Conservation (phyloP, 2,888 invertebrate species). For the Zeuzera pyrina region DNA sequence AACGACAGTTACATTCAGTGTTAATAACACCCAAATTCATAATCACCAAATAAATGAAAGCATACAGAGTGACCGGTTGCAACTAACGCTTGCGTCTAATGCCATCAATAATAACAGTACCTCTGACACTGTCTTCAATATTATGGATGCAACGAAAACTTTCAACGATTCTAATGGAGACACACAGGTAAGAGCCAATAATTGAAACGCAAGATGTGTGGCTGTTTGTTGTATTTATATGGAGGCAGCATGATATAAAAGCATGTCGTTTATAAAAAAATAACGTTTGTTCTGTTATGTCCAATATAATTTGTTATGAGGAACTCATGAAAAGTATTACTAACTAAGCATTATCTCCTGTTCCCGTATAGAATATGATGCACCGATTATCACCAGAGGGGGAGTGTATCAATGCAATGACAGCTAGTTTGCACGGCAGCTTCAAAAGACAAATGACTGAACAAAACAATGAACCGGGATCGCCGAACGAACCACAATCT, state of each 20-base stretch:
- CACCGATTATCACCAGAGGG: slow-evolving; percentile 82
- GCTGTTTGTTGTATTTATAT: slow-evolving; percentile 5
- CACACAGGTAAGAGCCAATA: slow-evolving; percentile 50
- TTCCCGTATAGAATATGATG: slow-evolving; percentile 75
- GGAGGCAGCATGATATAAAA: background rate
- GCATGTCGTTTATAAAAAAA: slow-evolving; percentile 4
- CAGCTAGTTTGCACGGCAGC: slow-evolving; percentile 78
- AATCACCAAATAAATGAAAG: slow-evolving; percentile 67
- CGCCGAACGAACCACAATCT: slow-evolving; percentile 54
- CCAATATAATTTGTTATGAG: slow-evolving; percentile 4
- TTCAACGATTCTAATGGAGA: slow-evolving; percentile 51
- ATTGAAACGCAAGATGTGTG: slow-evolving; percentile 5
- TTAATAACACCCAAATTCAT: slow-evolving; percentile 74
- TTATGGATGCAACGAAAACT: slow-evolving; percentile 42
- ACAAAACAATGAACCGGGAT: slow-evolving; percentile 51
- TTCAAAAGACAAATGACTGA: slow-evolving; percentile 73
- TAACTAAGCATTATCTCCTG: slow-evolving; percentile 47
- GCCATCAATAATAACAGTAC: slow-evolving; percentile 58
- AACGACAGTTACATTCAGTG: slow-evolving; percentile 89
- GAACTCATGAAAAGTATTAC: slow-evolving; percentile 17
- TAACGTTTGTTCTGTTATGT: slow-evolving; percentile 3
- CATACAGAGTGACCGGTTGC: slow-evolving; percentile 60
- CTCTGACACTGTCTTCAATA: slow-evolving; percentile 45
- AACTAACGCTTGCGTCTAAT: slow-evolving; percentile 71
- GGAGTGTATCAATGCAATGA: slow-evolving; percentile 74